Evolutionary conservation across 2,888 invertebrate genomes (phyloP), one percentile per base, ranked within the genome.

Genomic region (Elaeidobius kamerunicus): DNA sequence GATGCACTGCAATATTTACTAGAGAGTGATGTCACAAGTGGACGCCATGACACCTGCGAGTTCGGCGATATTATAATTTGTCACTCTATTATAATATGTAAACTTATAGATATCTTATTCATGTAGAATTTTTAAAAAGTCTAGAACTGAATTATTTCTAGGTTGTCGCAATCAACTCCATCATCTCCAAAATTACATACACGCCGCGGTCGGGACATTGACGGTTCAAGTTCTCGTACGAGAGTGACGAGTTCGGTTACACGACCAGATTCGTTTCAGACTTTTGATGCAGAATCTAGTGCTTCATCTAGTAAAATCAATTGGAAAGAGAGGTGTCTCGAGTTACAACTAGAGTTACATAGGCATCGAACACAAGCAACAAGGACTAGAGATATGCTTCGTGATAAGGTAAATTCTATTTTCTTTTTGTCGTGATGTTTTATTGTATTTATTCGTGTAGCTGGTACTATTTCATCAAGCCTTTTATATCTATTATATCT

Each of bases 281-380:
- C 49, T 3, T 49, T 52, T 11, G 41, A 27, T 12, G 27, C 41
- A 2, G 52, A 43, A 16, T 16, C 52, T 35, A 44, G 67, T 20
- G 17, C 19, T 1, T 9, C 36, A 42, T 41, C 52, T 23, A 53
- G 39, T 39, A 59, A 57, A 34, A 73, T 89, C 66, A 89, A 91
- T 74, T 93, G 92, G 93, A 90, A 91, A 75, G 91, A 91, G 73
- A 78, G 90, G 50, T 93, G 92, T 68, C 73, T 91, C 65, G 88
- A 90, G 69, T 74, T 94, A 62, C 92, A 93, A 73, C 74, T 89
- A 65, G 91, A 93, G 70, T 74, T 93, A 63, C 91, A 91, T 68
- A 78, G 91, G 59, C 91, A 89, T 68, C 82, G 90, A 65, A 85
- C 87, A 64, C 92, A 93, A 75, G 91, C 92, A 1, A 87, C 88